These are phyloP conservation scores for Himalopsyche anomala DNA, from an alignment of 2,888 invertebrate genomes.

Conservation along the genomic window DNA sequence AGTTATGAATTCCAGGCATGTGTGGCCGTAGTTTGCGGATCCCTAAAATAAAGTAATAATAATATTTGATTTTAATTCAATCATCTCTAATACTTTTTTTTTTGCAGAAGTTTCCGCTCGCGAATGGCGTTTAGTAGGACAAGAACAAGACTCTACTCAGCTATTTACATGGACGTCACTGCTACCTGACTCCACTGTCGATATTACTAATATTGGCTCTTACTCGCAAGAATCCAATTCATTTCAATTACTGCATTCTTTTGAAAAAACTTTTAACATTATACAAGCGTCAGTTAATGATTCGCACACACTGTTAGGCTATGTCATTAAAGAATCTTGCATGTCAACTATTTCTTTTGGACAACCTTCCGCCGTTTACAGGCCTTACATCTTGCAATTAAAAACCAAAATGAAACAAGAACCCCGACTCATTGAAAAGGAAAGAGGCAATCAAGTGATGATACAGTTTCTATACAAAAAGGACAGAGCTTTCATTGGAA, in stretches of 20 bases:
- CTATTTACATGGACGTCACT: constrained; percentile 82
- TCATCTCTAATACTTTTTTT: constrained; percentile 63
- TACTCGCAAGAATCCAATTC: constrained; percentile 77
- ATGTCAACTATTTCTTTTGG: constrained; percentile 68
- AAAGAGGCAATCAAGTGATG: constrained; percentile 83
- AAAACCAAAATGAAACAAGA: constrained; percentile 71
- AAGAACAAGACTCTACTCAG: constrained; percentile 86
- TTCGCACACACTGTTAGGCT: constrained; percentile 81
- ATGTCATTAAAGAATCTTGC: constrained; percentile 79
- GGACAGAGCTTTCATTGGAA: constrained; percentile 75
- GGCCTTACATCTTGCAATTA: constrained; percentile 80
- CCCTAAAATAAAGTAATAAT: too few relatives aligned
- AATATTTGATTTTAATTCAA: too few relatives aligned
- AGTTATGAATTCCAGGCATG: too few relatives aligned
- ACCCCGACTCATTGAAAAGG: constrained; percentile 72
- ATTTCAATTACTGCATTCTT: constrained; percentile 79
- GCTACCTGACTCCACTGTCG: constrained; percentile 69
- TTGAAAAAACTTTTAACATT: constrained; percentile 80
- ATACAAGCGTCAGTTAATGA: constrained; percentile 89
- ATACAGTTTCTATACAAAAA: constrained; percentile 86
- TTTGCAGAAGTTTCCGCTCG: constrained; percentile 79
- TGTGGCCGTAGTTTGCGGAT: too few relatives aligned
- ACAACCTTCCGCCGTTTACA: constrained; percentile 76
- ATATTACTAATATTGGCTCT: constrained; percentile 77
- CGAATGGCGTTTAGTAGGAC: constrained; percentile 89